Evolutionary conservation across 2,113 vertebrate species (phyloP).

Genomic region (Panurus biarmicus): DNA sequence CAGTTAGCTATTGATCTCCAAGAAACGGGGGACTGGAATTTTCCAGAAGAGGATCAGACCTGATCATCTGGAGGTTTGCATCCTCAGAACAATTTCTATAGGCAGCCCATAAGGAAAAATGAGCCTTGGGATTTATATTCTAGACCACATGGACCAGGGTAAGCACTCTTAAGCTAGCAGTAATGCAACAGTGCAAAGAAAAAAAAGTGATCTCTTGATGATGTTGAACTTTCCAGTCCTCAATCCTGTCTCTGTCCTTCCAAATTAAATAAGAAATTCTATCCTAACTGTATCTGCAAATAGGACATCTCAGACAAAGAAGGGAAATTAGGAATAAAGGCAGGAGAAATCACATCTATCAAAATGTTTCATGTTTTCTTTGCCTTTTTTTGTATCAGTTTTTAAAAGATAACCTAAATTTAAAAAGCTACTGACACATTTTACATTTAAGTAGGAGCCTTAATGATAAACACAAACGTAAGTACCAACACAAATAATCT

Average conservation of each 20-base stretch:
- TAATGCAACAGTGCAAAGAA: neutral
- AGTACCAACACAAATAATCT: neutral
- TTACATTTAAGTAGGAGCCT: neutral
- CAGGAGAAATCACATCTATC: neutral
- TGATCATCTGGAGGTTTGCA: neutral
- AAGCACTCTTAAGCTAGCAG: neutral
- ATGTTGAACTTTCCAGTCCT: neutral
- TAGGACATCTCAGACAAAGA: neutral
- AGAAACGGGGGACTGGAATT: neutral
- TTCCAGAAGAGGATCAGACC: neutral
- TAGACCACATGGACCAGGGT: neutral
- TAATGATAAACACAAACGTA: neutral
- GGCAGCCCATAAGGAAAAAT: neutral
- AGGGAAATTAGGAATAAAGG: neutral
- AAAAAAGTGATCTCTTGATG: neutral
- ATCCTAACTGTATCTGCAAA: neutral
- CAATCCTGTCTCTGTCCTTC: neutral
- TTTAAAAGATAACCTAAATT: neutral
- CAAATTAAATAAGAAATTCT: neutral
- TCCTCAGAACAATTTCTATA: neutral
- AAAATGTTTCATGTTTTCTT: neutral
- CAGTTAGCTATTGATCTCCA: neutral
- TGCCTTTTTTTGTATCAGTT: neutral
- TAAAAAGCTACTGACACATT: neutral
- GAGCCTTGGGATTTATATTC: neutral